Conservation (phyloP, 2,797 vertebrate genomes). For the Anas bahamensis region DNA sequence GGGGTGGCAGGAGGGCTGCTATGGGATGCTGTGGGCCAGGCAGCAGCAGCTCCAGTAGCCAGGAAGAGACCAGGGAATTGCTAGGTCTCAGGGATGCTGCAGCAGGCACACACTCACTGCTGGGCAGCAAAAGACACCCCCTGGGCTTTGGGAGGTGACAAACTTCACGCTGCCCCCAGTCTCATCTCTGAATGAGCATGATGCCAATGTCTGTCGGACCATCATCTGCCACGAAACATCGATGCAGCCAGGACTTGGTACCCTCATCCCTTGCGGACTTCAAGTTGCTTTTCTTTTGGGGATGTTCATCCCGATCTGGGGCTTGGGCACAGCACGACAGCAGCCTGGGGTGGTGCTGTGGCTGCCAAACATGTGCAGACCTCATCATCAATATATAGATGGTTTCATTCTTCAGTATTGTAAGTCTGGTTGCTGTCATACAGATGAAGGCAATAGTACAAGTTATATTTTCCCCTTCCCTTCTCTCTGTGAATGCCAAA, state of each 20-base stretch:
- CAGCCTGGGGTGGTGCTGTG: neutral
- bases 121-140: neutral
- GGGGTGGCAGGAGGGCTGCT: neutral
- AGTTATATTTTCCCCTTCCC: neutral
- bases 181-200: neutral
- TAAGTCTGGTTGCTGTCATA: neutral
- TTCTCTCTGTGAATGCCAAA: neutral
- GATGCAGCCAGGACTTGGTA: neutral
- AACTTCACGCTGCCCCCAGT: neutral
- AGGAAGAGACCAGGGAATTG: neutral
- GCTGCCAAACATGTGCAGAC: neutral
- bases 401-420: neutral
- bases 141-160: neutral
- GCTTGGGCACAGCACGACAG: too few relatives aligned
- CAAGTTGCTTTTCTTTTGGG: neutral
- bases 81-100: too few relatives aligned
- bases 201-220: neutral
- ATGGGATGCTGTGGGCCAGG: fast-evolving
- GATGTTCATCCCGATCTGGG: neutral
- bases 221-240: neutral
- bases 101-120: fast-evolving
- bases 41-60: fast-evolving
- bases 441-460: neutral
- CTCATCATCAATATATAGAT: too few relatives aligned
- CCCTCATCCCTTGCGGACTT: neutral